These are phyloP conservation scores for Agrenia bidenticulata DNA, from an alignment of 2,888 invertebrate species.

Conservation along the genomic window DNA sequence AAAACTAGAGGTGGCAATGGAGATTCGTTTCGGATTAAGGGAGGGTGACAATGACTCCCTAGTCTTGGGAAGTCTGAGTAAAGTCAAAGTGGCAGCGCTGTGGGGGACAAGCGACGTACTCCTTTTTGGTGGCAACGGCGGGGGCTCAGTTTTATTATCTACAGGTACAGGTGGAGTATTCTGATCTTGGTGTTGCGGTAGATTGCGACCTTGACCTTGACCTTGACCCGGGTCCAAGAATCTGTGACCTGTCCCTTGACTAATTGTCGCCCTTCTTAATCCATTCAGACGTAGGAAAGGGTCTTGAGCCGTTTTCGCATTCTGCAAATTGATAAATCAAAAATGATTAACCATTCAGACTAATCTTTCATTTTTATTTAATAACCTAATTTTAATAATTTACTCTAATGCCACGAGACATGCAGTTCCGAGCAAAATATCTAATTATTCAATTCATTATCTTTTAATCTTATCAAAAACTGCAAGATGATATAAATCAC, in stretches of 20 bases:
- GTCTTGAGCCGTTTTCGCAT: not conserved
- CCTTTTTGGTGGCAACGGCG: conserved; percentile 43
- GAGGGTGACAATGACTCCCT: conserved; percentile 32
- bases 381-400: too few relatives aligned
- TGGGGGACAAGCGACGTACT: conserved; percentile 30
- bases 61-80: conserved; percentile 26
- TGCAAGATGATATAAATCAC: too few relatives aligned
- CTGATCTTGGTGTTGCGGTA: not conserved
- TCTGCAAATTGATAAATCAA: not conserved
- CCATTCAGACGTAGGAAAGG: not conserved
- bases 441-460: too few relatives aligned
- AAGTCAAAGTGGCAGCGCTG: conserved; percentile 30
- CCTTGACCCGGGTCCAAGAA: not conserved
- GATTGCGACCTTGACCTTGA: not conserved
- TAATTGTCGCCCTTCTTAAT: not conserved
- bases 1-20: conserved; percentile 51
- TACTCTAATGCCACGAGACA: too few relatives aligned
- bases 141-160: conserved; percentile 17
- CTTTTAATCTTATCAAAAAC: too few relatives aligned
- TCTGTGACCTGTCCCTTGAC: not conserved
- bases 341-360: not conserved
- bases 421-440: too few relatives aligned
- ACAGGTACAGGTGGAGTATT: conserved; percentile 13
- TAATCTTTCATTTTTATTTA: too few relatives aligned
- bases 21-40: conserved; percentile 51